These are phyloP conservation scores for Perca schrenkii DNA, from an alignment of 2,113 vertebrate genomes.

Conservation along the genomic window DNA sequence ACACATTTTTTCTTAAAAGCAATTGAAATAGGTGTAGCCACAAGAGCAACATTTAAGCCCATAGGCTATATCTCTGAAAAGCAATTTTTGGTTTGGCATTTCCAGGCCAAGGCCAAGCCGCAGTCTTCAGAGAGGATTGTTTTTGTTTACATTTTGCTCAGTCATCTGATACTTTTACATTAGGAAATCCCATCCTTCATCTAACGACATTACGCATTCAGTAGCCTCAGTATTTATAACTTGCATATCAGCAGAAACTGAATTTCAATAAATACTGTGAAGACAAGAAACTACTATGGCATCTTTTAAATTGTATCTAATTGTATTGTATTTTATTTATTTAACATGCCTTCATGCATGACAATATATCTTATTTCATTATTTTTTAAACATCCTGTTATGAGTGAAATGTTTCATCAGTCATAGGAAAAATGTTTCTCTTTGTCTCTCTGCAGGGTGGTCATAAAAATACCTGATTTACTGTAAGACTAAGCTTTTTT, in stretches of 20 bases:
- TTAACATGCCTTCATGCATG: constrained; percentile 21
- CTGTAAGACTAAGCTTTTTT: not conserved
- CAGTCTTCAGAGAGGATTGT: constrained; percentile 1
- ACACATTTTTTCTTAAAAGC: constrained; percentile 51
- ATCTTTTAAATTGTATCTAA: constrained; percentile 5
- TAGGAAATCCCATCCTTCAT: not conserved
- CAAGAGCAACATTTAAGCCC: constrained; percentile 45
- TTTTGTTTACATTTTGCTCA: constrained; percentile 8
- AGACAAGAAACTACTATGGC: not conserved
- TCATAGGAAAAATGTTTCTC: constrained; percentile 4
- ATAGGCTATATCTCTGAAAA: constrained; percentile 32
- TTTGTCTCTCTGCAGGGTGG: not conserved
- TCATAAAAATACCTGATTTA: not conserved
- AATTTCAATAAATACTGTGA: constrained; percentile 4
- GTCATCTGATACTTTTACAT: not conserved
- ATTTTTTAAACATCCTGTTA: constrained; percentile 32
- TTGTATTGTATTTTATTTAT: constrained; percentile 19
- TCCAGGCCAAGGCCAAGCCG: not conserved
- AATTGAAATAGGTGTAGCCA: constrained; percentile 41
- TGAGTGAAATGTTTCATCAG: constrained; percentile 23
- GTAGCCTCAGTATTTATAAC: not conserved
- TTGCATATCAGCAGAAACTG: not conserved
- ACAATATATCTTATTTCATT: not conserved
- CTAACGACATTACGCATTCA: not conserved
- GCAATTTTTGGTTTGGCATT: constrained; percentile 32